phyloP scores from a whole-genome alignment of 2,113 vertebrate genomes.

The Progne subis region DNA sequence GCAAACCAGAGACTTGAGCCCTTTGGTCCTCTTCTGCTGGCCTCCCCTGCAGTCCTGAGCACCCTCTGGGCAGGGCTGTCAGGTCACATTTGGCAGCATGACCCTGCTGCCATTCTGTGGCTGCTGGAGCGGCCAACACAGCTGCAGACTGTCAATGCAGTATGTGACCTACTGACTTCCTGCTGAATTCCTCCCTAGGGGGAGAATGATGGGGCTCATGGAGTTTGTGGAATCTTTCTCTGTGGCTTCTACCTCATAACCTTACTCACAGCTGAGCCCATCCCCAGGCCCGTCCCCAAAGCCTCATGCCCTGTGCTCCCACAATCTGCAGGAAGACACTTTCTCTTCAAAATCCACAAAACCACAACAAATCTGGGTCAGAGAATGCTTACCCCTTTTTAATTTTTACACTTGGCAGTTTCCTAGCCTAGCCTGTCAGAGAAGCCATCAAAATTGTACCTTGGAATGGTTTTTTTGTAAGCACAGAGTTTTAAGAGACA shows the following conservation, averaged over 20 bases:
- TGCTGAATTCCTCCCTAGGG: not conserved
- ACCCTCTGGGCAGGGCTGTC: not conserved
- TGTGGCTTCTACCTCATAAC: not conserved
- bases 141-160: not conserved
- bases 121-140: accelerated
- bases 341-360: not conserved
- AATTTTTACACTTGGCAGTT: not conserved
- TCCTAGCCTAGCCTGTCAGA: not conserved
- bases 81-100: not conserved
- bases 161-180: accelerated
- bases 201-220: not conserved
- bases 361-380: not conserved
- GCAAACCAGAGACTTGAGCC: not conserved
- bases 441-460: not conserved
- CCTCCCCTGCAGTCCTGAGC: not conserved
- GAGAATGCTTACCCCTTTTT: not conserved
- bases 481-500: not conserved
- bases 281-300: not conserved
- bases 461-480: not conserved
- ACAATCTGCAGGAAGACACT: not conserved
- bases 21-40: not conserved
- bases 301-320: not conserved
- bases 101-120: not conserved
- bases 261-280: not conserved
- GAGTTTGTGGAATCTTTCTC: not conserved